phyloP scores from a whole-genome alignment of 2,888 invertebrate genomes.

The Ophioninae sp. region DNA sequence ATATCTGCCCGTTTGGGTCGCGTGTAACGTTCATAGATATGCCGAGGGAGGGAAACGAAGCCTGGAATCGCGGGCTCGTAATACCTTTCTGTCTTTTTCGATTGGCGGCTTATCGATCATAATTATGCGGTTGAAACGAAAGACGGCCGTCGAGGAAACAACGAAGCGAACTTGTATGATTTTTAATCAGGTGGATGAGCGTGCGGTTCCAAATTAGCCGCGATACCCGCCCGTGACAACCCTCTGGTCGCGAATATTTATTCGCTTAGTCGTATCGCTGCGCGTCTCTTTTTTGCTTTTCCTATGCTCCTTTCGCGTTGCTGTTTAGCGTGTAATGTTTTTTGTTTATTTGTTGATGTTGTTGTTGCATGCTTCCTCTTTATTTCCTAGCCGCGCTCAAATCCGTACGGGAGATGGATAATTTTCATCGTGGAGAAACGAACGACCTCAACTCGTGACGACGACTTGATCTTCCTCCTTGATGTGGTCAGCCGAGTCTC shows the following conservation, averaged over 20 bases:
- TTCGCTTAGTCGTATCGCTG: background rate
- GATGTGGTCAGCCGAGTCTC: constrained; percentile 75
- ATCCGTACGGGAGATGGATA: constrained; percentile 14
- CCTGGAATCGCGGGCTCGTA: background rate
- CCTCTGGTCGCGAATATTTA: background rate
- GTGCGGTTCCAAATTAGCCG: background rate
- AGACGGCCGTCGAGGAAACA: background rate
- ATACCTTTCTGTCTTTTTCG: background rate
- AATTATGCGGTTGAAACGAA: background rate
- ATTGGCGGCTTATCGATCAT: constrained; percentile 9
- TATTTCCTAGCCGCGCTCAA: constrained; percentile 1
- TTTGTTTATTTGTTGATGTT: background rate
- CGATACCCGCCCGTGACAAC: background rate
- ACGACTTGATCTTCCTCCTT: constrained; percentile 73
- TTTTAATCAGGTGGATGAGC: background rate
- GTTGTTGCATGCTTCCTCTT: background rate
- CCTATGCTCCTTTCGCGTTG: background rate
- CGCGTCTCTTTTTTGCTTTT: background rate
- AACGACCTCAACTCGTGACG: constrained; percentile 55
- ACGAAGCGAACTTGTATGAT: background rate
- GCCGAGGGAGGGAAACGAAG: background rate
- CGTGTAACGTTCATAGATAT: constrained; percentile 47
- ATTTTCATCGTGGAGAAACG: constrained; percentile 29
- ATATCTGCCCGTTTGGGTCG: constrained; percentile 38
- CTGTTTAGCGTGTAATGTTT: background rate